Percentiles rank a stretch among this genome's conserved stretches.
Conservation (phyloP, 2,888 invertebrate species). For the Ectemnius cavifrons region DNA sequence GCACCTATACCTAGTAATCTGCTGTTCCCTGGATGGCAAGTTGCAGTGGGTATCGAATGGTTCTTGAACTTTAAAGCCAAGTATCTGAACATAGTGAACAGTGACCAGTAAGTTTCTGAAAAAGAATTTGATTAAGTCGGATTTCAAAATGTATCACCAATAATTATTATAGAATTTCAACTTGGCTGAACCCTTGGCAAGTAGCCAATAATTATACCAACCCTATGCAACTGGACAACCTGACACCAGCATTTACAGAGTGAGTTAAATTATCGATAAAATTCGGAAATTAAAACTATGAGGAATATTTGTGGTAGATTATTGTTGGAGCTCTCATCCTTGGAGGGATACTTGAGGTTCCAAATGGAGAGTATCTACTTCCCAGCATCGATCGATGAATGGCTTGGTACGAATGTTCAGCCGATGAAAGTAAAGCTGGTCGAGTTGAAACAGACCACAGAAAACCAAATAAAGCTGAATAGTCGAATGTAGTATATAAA, state of each 20-base stretch:
- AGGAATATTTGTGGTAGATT: constrained; percentile 73
- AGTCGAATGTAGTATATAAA: constrained; percentile 67
- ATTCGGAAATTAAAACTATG: not conserved
- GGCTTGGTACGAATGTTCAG: constrained; percentile 80
- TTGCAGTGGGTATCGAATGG: constrained; percentile 79
- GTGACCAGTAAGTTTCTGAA: constrained; percentile 79
- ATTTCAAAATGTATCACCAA: not conserved
- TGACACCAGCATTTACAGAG: constrained; percentile 81
- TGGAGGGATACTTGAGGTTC: constrained; percentile 80
- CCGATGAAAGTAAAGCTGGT: constrained; percentile 80
- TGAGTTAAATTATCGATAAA: constrained; percentile 76
- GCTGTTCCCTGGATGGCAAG: constrained; percentile 78
- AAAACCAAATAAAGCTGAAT: constrained; percentile 79
- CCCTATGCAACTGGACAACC: constrained; percentile 82
- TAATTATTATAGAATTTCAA: constrained; percentile 79
- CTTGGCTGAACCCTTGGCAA: constrained; percentile 87
- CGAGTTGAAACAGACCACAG: constrained; percentile 79
- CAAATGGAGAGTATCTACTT: constrained; percentile 81
- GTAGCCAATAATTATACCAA: constrained; percentile 83
- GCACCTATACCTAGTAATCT: constrained; percentile 77
- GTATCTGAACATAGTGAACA: constrained; percentile 79
- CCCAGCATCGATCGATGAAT: constrained; percentile 81
- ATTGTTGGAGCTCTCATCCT: constrained; percentile 79
- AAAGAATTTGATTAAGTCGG: not conserved
- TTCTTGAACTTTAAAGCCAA: constrained; percentile 79